Percentiles rank a stretch among this genome's conserved stretches.
phyloP scores from a whole-genome alignment of 2,888 invertebrate genomes.

The Caenorhabditis imperialis region DNA sequence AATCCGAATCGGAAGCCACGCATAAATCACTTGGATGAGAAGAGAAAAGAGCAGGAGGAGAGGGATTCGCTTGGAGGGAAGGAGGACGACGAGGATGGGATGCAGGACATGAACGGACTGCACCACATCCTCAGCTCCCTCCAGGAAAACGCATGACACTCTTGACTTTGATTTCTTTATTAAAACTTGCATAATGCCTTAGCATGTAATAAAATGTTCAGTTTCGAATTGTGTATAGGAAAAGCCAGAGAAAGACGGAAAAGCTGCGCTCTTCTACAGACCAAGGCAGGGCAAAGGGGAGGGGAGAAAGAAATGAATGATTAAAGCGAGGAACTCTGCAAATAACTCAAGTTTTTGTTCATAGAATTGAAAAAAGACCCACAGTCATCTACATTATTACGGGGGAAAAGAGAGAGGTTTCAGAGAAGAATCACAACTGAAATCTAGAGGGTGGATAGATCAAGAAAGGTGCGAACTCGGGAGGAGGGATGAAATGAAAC shows the following conservation, averaged over 20 bases:
- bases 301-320: too few species aligned
- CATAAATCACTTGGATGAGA: conserved; percentile 55
- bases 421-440: conserved; percentile 34
- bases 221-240: conserved; percentile 19
- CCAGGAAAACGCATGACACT: conserved; percentile 1
- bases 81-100: conserved; percentile 21
- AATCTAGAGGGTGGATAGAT: conserved; percentile 27
- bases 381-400: conserved; percentile 32
- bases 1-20: conserved; percentile 65
- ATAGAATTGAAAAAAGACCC: conserved; percentile 37
- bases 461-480: conserved; percentile 39
- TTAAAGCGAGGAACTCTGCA: conserved; percentile 36
- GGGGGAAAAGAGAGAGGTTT: conserved; percentile 14
- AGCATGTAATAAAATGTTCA: conserved; percentile 34
- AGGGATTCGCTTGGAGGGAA: conserved; percentile 14
- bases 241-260: conserved; percentile 46
- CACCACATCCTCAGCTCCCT: conserved; percentile 31
- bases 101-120: conserved; percentile 18
- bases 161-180: conserved; percentile 39
- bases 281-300: conserved; percentile 39
- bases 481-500: conserved; percentile 22
- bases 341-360: conserved; percentile 49
- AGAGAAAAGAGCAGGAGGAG: conserved; percentile 48
- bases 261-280: conserved; percentile 45
- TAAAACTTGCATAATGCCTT: conserved; percentile 50